Conservation (phyloP, 2,797 vertebrate genomes). For the Chelmon rostratus region DNA sequence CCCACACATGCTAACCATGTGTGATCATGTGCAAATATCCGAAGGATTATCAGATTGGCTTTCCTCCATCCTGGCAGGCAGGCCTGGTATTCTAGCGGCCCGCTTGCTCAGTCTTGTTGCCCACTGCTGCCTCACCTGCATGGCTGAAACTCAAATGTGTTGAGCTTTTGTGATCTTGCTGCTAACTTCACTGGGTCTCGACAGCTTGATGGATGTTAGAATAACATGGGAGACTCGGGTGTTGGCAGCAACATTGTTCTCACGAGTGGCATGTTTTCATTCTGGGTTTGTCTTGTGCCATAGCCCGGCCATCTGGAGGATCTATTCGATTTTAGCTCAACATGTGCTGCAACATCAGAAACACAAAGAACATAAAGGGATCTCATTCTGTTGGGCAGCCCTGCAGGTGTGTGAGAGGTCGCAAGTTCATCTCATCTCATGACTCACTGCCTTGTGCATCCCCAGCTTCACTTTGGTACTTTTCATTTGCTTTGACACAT, state of each 20-base stretch:
- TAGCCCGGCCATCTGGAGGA: conserved; percentile 20
- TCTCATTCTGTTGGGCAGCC: background rate
- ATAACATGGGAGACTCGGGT: background rate
- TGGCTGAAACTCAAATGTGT: background rate
- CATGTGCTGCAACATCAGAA: conserved; percentile 8
- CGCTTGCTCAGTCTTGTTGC: conserved; percentile 14
- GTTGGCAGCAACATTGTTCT: background rate
- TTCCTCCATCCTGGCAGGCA: background rate
- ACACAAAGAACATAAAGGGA: background rate
- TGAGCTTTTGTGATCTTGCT: background rate
- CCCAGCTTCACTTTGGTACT: background rate
- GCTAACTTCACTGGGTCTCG: background rate
- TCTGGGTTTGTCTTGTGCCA: conserved; percentile 1
- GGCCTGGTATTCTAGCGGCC: background rate
- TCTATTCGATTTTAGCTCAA: background rate
- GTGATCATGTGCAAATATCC: background rate
- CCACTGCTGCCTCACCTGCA: background rate
- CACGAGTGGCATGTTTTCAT: background rate
- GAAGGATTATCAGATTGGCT: conserved; percentile 20
- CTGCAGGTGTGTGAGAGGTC: background rate
- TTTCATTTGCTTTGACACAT: background rate
- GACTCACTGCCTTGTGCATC: background rate
- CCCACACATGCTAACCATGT: background rate
- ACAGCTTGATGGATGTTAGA: background rate
- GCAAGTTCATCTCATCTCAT: background rate